phyloP scores from a whole-genome alignment of 1,140 invertebrate species.

The Myzus persicae region DNA sequence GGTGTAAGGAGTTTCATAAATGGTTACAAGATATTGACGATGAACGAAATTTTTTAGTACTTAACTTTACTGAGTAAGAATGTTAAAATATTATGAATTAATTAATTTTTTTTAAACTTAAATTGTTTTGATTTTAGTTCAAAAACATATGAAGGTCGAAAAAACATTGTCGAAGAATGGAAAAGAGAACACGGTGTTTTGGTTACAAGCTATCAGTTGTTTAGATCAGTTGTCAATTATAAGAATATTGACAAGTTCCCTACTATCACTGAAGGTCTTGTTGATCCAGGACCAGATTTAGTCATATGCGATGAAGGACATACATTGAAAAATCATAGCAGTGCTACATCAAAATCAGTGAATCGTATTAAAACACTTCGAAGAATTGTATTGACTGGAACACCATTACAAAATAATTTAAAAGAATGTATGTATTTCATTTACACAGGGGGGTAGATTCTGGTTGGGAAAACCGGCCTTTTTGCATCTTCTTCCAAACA shows the following conservation, averaged over 20 bases:
- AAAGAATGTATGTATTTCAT: conserved; percentile 79
- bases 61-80: conserved; percentile 33
- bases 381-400: conserved; percentile 92
- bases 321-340: conserved; percentile 89
- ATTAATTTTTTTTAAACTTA: background rate
- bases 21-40: conserved; percentile 78
- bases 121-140: conserved; percentile 45
- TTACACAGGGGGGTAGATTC: too few species aligned
- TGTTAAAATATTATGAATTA: background rate
- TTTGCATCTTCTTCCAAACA: too few species aligned
- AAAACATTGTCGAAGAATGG: conserved; percentile 81
- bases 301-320: conserved; percentile 96
- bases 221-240: conserved; percentile 78
- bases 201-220: conserved; percentile 97
- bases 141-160: conserved; percentile 67
- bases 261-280: conserved; percentile 63
- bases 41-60: conserved; percentile 62
- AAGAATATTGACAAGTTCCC: conserved; percentile 68
- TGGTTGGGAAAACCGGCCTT: too few species aligned
- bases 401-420: conserved; percentile 95
- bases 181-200: conserved; percentile 84
- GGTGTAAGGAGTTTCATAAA: conserved; percentile 90
- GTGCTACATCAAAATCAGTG: conserved; percentile 85
- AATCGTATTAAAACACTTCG: conserved; percentile 78
- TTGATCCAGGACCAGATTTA: conserved; percentile 87